Conservation (phyloP, 2,797 vertebrate species). For the Echeneis naucrates region DNA sequence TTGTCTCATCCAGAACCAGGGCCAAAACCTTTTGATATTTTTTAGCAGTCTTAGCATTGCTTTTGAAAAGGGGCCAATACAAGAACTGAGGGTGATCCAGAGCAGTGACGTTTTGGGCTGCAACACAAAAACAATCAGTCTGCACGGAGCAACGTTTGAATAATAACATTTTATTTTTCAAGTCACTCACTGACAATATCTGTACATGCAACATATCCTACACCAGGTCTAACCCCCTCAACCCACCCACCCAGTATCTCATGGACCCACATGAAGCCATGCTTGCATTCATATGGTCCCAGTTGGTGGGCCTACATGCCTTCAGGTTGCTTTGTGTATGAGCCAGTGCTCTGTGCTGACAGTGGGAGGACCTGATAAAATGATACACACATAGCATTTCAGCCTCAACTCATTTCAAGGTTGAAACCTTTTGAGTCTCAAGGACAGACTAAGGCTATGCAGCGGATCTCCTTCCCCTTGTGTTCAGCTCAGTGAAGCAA, state of each 20-base stretch:
- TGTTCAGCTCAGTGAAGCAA: background rate
- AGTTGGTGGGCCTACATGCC: background rate
- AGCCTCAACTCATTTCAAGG: constrained; percentile 24
- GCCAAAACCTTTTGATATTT: too few relatives aligned
- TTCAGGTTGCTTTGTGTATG: constrained; percentile 11
- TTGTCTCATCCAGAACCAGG: too few relatives aligned
- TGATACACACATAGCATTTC: constrained; percentile 1
- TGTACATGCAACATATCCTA: background rate
- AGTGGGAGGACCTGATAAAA: constrained; percentile 6
- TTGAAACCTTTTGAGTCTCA: background rate
- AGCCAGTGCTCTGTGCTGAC: background rate
- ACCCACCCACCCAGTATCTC: background rate
- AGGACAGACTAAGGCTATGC: background rate
- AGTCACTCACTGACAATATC: background rate
- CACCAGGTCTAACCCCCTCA: too few relatives aligned
- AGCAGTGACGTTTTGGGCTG: background rate
- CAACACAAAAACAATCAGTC: background rate
- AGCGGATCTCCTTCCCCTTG: background rate
- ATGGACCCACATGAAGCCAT: background rate
- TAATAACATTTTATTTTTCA: background rate
- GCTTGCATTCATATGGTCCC: background rate
- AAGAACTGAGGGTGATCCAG: background rate
- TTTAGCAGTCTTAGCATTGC: too few relatives aligned
- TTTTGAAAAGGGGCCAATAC: background rate
- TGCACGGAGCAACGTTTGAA: background rate